Evolutionary conservation across 1,140 invertebrate genomes (phyloP).

Genomic region (Coenobita brevimanus): DNA sequence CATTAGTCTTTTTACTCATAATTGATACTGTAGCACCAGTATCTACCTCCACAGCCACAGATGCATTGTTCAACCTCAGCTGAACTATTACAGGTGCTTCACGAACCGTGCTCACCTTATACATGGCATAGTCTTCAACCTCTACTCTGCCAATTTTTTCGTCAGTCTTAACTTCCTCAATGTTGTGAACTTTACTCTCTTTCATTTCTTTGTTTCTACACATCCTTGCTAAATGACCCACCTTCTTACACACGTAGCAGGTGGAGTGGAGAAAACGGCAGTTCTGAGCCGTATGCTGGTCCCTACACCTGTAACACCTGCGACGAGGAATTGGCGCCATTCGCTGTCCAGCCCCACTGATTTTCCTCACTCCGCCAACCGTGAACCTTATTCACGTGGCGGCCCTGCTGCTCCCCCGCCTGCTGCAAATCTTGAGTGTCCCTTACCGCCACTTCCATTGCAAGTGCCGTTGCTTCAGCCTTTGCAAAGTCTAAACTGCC

Average conservation of each 20-base stretch:
- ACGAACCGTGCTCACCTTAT: too few species aligned
- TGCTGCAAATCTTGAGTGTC: conserved; percentile 2
- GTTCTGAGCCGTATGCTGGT: background rate
- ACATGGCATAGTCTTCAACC: too few species aligned
- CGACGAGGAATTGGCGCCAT: background rate
- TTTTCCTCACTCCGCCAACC: background rate
- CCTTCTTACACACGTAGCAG: background rate
- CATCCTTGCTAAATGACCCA: conserved; percentile 8
- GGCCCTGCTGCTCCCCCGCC: conserved; percentile 15
- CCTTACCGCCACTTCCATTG: background rate
- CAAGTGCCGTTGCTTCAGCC: background rate
- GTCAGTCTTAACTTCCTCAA: too few species aligned
- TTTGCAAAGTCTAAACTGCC: background rate
- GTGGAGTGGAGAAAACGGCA: background rate
- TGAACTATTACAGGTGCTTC: too few species aligned
- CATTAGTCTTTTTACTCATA: too few species aligned
- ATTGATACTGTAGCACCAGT: too few species aligned
- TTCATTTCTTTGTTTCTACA: too few species aligned
- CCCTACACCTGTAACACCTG: background rate
- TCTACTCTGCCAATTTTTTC: too few species aligned
- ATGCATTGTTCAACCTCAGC: too few species aligned
- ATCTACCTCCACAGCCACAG: too few species aligned
- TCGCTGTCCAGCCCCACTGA: background rate
- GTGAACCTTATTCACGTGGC: background rate
- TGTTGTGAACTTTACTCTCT: too few species aligned